phyloP scores from a whole-genome alignment of 1,140 invertebrate genomes.

The Drosophila kurseongensis region DNA sequence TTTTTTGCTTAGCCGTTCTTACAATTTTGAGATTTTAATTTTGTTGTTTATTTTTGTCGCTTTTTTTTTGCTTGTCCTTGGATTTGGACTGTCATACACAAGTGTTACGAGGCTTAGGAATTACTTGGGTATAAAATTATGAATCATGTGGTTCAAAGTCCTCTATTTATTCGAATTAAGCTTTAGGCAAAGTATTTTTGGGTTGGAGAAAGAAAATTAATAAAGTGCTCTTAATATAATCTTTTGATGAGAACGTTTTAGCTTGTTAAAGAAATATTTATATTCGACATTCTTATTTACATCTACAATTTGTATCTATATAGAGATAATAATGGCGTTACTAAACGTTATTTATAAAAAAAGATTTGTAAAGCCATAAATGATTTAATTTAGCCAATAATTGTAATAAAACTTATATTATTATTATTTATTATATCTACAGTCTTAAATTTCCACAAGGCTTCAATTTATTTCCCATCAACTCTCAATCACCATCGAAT shows the following conservation, averaged over 20 bases:
- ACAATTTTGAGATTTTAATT: slow-evolving; percentile 41
- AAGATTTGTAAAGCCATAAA: no score
- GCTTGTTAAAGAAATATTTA: no score
- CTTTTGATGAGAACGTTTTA: no score
- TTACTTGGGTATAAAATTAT: slow-evolving; percentile 10
- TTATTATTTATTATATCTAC: not conserved
- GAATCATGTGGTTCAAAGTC: slow-evolving; percentile 29
- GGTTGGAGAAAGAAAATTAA: no score
- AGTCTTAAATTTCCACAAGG: not conserved
- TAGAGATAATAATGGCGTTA: no score
- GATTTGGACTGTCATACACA: slow-evolving; percentile 61
- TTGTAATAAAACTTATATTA: no score
- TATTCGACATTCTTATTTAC: no score
- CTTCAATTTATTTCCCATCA: slow-evolving; percentile 10
- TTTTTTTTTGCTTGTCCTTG: slow-evolving; percentile 58
- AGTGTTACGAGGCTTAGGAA: slow-evolving; percentile 57
- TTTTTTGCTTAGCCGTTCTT: slow-evolving; percentile 37
- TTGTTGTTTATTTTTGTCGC: slow-evolving; percentile 18
- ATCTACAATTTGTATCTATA: no score
- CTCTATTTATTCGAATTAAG: not conserved
- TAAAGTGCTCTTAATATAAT: no score
- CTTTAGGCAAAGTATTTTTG: no score
- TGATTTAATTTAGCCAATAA: no score
- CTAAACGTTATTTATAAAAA: no score
- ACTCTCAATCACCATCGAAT: slow-evolving; percentile 24